Base-by-base conservation (phyloP, 2,797 vertebrate genomes). In the Vespertilio murinus region DNA sequence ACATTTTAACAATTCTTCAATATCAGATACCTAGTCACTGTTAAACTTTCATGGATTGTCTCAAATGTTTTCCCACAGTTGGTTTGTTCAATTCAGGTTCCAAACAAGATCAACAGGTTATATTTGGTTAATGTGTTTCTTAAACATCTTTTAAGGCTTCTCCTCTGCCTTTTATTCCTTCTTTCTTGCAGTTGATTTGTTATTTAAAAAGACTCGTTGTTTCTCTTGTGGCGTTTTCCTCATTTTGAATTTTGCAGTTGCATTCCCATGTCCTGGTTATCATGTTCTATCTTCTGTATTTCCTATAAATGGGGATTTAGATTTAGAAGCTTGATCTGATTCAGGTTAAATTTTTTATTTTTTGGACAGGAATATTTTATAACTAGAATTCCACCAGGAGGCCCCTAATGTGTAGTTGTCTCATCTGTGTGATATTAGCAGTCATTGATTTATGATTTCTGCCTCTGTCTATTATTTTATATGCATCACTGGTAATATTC, bases 51-150 rank as follows among this genome's bases (percentile, higher is more conserved):
- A 47, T 79, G n/a, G 25, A 56, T 83, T 35, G 35, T 81, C 70
- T 88, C 30, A 70, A 90, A 40, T 86, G 47, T 67, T 88, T 94
- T 80, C 61, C 70, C 70, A 40, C 2, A 71, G 86, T 90, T 93
- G 8, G 3, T 74, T 91, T 82, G 78, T 95, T 96, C 38, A 74
- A 17, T 64, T 88, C 42, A 90, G 38, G n/a, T 47, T 93, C n/a
- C 8, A 78, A 6, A 87, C n/a, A 49, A 79, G 95, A 92, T 45
- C 40, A 52, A 13, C 59, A 93, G 88, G 87, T 88, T 90, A 52
- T 90, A 25, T 65, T 78, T 96, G 59, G 47, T 92, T 52, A 47
- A 65, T 88, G 1, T 67, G 18, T 71, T 94, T 96, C 90, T 95
- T 88, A 79, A 90, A 95, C 67, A 52, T 70, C 47, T 83, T 71